These are phyloP conservation scores for Antennarius maculatus DNA, from an alignment of 2,797 vertebrate genomes.

Conservation along the genomic window DNA sequence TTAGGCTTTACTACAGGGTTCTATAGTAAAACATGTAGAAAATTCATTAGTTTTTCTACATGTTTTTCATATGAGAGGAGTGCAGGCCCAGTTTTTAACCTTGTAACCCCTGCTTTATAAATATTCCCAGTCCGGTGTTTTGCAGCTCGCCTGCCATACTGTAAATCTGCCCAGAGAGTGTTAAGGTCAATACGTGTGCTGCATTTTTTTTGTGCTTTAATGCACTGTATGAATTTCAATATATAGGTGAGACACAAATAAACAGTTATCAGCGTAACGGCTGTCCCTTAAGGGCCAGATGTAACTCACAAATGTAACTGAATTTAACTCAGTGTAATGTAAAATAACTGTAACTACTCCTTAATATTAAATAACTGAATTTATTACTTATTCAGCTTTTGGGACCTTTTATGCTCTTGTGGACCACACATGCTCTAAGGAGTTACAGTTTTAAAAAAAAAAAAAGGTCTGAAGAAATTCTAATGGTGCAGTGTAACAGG, in stretches of 20 bases:
- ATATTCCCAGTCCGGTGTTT: slow-evolving; percentile 12
- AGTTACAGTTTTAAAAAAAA: not conserved
- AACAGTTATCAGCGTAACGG: too few species aligned
- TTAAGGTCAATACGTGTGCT: not conserved
- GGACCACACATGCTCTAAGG: too few species aligned
- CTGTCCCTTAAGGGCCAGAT: too few species aligned
- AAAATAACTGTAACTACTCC: too few species aligned
- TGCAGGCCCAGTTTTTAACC: slow-evolving; percentile 1
- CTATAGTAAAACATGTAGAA: not conserved
- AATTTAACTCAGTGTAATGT: too few species aligned
- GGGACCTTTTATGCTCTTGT: too few species aligned
- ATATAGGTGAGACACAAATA: too few species aligned
- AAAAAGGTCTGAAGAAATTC: not conserved
- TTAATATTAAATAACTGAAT: too few species aligned
- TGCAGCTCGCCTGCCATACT: not conserved
- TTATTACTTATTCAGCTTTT: too few species aligned
- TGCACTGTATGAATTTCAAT: not conserved
- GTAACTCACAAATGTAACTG: too few species aligned
- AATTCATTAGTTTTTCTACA: slow-evolving; percentile 18
- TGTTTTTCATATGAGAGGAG: slow-evolving; percentile 48
- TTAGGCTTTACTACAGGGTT: slow-evolving; percentile 11
- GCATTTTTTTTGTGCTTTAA: not conserved
- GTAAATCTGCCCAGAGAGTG: not conserved
- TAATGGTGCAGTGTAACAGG: too few species aligned
- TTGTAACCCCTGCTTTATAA: not conserved